Evolutionary conservation across 2,113 vertebrate genomes (phyloP).

Genomic region (Rhea americana): DNA sequence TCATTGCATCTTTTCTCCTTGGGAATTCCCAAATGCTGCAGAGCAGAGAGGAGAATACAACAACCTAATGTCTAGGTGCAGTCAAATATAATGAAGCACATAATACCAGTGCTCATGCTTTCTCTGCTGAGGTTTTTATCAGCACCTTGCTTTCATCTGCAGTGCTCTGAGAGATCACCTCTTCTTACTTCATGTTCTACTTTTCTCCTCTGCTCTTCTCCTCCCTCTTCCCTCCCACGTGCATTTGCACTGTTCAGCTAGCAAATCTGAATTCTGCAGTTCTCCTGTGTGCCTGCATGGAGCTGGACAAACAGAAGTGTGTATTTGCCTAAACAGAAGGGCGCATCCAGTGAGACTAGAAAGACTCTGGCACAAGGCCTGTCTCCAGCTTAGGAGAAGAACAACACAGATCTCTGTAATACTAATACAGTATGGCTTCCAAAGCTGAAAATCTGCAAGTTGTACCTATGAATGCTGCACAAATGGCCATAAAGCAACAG

Average conservation of each 20-base stretch:
- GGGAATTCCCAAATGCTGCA: neutral
- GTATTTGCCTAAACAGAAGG: neutral
- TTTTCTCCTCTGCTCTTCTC: neutral
- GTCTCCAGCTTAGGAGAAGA: neutral
- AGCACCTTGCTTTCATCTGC: neutral
- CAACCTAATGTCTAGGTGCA: neutral
- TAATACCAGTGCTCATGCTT: rapidly evolving
- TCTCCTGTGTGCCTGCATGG: neutral
- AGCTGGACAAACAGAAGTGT: neutral
- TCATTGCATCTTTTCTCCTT: neutral
- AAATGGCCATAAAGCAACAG: neutral
- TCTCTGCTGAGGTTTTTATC: neutral
- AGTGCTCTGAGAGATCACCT: neutral
- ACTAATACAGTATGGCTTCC: neutral
- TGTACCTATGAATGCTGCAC: neutral
- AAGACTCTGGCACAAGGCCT: neutral
- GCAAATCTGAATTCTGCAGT: neutral
- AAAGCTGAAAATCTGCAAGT: neutral
- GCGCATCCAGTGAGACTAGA: neutral
- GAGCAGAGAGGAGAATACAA: neutral
- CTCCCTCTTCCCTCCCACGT: neutral
- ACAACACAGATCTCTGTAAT: neutral
- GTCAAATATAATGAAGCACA: neutral
- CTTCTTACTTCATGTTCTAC: neutral
- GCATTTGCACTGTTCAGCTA: neutral